These are phyloP conservation scores for Cotesia typhae DNA, from an alignment of 1,140 invertebrate species.

Conservation along the genomic window DNA sequence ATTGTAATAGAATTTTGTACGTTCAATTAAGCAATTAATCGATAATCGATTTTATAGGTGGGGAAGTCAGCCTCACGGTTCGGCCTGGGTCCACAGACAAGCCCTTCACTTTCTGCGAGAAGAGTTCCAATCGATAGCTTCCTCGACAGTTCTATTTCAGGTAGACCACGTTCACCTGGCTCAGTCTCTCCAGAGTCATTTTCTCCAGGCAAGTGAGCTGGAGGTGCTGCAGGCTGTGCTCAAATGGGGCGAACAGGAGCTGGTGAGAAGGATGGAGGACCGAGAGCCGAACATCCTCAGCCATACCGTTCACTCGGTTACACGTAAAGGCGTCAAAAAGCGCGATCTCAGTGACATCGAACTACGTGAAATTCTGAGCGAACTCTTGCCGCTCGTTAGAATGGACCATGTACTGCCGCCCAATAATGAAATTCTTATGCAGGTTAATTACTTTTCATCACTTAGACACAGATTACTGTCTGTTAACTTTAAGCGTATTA, in stretches of 20 bases:
- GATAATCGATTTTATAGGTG: constrained; percentile 66
- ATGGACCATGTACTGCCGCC: constrained; percentile 90
- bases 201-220: constrained; percentile 89
- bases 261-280: constrained; percentile 84
- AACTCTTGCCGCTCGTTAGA: constrained; percentile 83
- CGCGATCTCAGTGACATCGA: constrained; percentile 87
- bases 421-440: constrained; percentile 82
- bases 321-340: constrained; percentile 85
- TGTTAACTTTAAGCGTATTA: no score
- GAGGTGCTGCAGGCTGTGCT: constrained; percentile 87
- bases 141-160: constrained; percentile 79
- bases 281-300: constrained; percentile 90
- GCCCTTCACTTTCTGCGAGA: constrained; percentile 85
- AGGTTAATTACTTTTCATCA: constrained; percentile 53
- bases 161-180: constrained; percentile 82
- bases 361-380: constrained; percentile 84
- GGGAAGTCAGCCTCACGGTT: constrained; percentile 89
- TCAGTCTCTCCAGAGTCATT: constrained; percentile 86
- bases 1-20: neutral
- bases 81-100: constrained; percentile 89
- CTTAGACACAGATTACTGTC: neutral
- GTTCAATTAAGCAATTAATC: constrained; percentile 12
- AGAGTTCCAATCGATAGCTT: constrained; percentile 82
- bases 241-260: constrained; percentile 90
- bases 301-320: constrained; percentile 90